Percentiles rank a stretch among this genome's conserved stretches.
Evolutionary conservation across 2,797 vertebrate genomes (phyloP).

Genomic region (Artibeus lituratus): DNA sequence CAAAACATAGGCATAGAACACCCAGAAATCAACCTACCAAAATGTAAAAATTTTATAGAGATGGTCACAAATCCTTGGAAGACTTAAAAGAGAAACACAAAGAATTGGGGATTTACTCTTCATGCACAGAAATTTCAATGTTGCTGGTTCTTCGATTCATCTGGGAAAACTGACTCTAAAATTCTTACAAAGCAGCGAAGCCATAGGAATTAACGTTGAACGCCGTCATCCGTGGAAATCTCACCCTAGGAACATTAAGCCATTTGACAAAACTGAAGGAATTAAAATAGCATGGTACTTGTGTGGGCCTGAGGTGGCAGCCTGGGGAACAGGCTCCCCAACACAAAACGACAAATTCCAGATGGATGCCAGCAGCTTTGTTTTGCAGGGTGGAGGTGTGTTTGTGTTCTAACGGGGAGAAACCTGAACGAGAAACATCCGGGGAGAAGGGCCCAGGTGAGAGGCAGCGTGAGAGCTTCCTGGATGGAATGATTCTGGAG

Average conservation of each 20-base stretch:
- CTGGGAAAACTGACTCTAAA: not conserved
- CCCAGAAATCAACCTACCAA: not conserved
- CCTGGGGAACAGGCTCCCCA: rapidly evolving
- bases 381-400: too few species aligned
- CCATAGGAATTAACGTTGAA: not conserved
- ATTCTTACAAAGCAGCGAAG: not conserved
- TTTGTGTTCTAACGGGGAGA: not conserved
- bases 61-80: not conserved
- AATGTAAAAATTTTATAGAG: not conserved
- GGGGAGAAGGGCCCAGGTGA: not conserved
- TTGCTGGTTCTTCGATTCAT: not conserved
- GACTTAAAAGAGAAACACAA: not conserved
- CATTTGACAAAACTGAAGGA: not conserved
- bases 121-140: not conserved
- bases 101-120: not conserved
- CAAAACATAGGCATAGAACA: not conserved
- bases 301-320: not conserved
- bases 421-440: not conserved
- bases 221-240: not conserved
- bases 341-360: not conserved
- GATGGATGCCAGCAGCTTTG: not conserved
- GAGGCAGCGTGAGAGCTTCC: not conserved
- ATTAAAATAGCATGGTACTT: not conserved
- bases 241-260: not conserved
- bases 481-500: not conserved